Base-by-base conservation (phyloP, 2,888 invertebrate species). In the Idaea aversata region DNA sequence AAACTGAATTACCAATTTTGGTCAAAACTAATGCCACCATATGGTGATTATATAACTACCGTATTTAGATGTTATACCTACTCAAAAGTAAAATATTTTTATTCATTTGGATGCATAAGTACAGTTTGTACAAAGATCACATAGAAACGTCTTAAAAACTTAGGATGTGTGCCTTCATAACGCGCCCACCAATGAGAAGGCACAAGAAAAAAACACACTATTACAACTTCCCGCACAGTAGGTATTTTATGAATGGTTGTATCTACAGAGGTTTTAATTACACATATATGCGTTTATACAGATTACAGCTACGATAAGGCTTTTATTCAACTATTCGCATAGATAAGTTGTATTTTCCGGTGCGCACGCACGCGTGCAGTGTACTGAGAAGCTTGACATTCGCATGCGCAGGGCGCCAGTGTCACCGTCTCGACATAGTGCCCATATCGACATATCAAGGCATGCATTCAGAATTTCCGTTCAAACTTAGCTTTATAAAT, bases 361-460 rank as follows among this genome's bases (percentile, higher is more conserved):
- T 66, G 74, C 71, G 77, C 70, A 85, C 71, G 77, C 70, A 85
- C 81, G 80, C 81, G 78, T 64, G 69, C 62, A 76, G 79, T 77
- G 81, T 82, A 79, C 78, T 76, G 74, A 81, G 69, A 59, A 63
- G 72, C 63, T 47, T 10, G 36, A 59, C 57, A 64, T 47, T 63
- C 66, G 66, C 69, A 70, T 67, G 69, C 72, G 75, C 76, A 74
- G 77, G 74, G 6, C 82, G 71, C 71, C 65, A 65, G 35, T 63
- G 63, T 36, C 36, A 36, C 36, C 36, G 25, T 72, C 62, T 68
- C 62, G 70, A 65, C 69, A 69, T 67, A 63, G 63, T 70, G 71
- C 74, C 77, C 74, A 73, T 80, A 85, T 85, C 82, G 79, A 82
- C 83, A 83, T 85, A 85, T 82, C 80, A 76, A 78, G 73, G 71